Evolutionary conservation across 2,797 vertebrate genomes (phyloP).

Genomic region (Acanthopagrus latus): DNA sequence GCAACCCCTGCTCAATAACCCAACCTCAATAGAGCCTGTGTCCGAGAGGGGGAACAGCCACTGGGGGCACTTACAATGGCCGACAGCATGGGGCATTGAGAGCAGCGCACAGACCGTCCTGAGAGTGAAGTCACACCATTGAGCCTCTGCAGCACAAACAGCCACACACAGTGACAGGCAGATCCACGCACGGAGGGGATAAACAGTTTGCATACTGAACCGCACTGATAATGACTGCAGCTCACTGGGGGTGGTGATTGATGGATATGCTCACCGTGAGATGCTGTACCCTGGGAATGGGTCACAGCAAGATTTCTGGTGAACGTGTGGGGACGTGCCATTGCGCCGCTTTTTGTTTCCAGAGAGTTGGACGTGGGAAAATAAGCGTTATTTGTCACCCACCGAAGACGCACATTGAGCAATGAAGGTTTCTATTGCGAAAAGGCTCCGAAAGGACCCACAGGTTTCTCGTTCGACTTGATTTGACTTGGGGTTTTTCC

Average conservation of each 20-base stretch:
- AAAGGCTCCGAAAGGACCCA: rapidly evolving
- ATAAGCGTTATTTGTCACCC: constrained; percentile 4
- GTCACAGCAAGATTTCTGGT: not conserved
- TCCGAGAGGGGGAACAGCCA: constrained; percentile 40
- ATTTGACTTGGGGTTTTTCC: constrained; percentile 40
- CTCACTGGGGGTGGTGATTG: not conserved
- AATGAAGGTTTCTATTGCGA: constrained; percentile 25
- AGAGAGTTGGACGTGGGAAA: not conserved
- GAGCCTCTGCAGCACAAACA: constrained; percentile 42
- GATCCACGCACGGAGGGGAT: constrained; percentile 42
- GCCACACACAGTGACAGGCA: constrained; percentile 71
- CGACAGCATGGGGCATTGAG: constrained; percentile 64
- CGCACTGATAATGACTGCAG: no score
- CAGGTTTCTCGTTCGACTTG: constrained; percentile 54
- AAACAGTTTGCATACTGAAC: not conserved
- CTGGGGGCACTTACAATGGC: constrained; percentile 66
- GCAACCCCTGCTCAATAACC: constrained; percentile 54
- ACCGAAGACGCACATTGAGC: not conserved
- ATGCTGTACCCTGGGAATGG: not conserved
- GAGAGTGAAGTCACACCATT: constrained; percentile 60
- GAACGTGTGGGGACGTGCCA: constrained; percentile 39
- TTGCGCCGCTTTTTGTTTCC: constrained; percentile 37
- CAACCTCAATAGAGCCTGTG: constrained; percentile 64
- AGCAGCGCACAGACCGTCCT: constrained; percentile 32
- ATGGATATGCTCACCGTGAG: not conserved